Percentiles rank a stretch among this genome's conserved stretches.
Conservation (phyloP, 2,888 invertebrate genomes). For the Synergus japonicus region DNA sequence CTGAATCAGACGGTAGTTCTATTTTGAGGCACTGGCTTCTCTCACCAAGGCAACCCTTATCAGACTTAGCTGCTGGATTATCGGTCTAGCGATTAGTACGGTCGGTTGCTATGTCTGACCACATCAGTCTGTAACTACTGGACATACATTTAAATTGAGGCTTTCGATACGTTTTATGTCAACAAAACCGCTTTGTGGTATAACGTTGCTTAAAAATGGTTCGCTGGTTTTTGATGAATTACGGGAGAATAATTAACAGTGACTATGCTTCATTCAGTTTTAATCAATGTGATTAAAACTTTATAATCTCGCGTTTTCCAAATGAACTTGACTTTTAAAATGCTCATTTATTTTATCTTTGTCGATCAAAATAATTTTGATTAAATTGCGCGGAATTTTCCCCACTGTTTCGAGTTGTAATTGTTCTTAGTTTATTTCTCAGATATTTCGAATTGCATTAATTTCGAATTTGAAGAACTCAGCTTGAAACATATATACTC, state of each 20-base stretch:
- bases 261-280: neutral
- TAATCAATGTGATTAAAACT: neutral
- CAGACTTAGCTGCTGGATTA: constrained; percentile 27
- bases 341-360: too few relatives aligned
- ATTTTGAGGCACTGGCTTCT: neutral
- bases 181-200: neutral
- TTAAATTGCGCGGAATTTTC: neutral
- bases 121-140: constrained; percentile 15
- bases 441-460: neutral
- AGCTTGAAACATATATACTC: neutral
- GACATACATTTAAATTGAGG: neutral
- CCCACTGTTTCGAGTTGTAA: neutral
- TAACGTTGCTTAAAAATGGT: neutral
- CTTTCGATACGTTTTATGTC: neutral
- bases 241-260: neutral
- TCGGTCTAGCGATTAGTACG: constrained; percentile 7
- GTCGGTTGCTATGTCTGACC: neutral
- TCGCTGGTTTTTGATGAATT: neutral
- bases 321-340: too few relatives aligned
- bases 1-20: neutral
- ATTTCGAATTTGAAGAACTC: neutral
- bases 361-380: too few relatives aligned
- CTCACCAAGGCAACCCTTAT: constrained; percentile 6
- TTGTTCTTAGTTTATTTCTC: neutral
- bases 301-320: neutral